Evolutionary conservation across 2,888 invertebrate genomes (phyloP).

Genomic region (Drosophila nr. perissopoda): DNA sequence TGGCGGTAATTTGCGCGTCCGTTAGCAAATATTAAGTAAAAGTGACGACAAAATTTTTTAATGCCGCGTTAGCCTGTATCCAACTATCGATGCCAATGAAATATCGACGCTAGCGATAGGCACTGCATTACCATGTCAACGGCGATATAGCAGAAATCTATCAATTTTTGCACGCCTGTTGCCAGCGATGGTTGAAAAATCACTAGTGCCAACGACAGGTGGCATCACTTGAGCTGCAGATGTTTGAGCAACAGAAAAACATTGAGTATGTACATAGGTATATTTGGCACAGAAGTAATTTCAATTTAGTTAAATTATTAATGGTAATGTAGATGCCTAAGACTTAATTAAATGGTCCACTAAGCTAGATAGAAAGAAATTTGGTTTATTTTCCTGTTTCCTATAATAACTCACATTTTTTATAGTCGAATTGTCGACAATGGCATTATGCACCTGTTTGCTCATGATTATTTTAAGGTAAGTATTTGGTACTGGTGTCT

Average conservation of each 20-base stretch:
- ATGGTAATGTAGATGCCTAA: neutral
- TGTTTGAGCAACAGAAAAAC: neutral
- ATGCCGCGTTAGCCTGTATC: neutral
- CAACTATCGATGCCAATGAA: conserved; percentile 14
- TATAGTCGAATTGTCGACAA: conserved; percentile 89
- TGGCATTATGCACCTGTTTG: conserved; percentile 90
- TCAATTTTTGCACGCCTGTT: neutral
- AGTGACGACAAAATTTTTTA: conserved; percentile 42
- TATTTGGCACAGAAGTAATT: neutral
- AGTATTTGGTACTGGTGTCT: conserved; percentile 36
- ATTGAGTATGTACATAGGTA: neutral
- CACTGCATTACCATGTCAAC: neutral
- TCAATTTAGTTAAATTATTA: neutral
- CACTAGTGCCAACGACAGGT: neutral
- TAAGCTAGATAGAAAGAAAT: neutral
- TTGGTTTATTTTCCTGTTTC: neutral
- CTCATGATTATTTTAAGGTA: conserved; percentile 87
- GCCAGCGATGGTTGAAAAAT: neutral
- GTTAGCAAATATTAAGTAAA: too few species aligned
- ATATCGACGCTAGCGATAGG: neutral
- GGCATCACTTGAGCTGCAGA: neutral
- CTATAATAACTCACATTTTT: conserved; percentile 87
- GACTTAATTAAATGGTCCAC: neutral
- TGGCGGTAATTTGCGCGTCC: neutral
- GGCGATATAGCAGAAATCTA: neutral